Evolutionary conservation across 2,888 invertebrate species (phyloP).

Genomic region (Phalera bucephala): DNA sequence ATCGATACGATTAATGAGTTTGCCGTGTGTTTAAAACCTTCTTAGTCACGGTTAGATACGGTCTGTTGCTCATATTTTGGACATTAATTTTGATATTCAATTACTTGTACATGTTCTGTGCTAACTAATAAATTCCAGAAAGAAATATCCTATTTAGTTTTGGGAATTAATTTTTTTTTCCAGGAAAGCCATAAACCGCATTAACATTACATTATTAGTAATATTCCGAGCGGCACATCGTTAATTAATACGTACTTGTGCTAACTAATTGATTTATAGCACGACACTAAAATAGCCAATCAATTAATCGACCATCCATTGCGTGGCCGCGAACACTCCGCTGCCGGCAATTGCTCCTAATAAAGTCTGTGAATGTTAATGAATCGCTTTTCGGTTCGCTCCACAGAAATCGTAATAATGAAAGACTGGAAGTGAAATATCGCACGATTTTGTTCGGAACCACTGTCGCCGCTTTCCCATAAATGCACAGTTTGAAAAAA

Average conservation of each 20-base stretch:
- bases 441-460: too few relatives aligned
- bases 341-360: conserved; percentile 68
- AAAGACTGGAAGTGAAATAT: too few relatives aligned
- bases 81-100: too few relatives aligned
- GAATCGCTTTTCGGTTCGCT: conserved; percentile 67
- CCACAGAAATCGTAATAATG: too few relatives aligned
- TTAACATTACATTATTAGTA: neutral
- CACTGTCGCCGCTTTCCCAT: too few relatives aligned
- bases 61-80: too few relatives aligned
- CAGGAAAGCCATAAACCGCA: too few relatives aligned
- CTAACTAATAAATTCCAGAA: too few relatives aligned
- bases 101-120: too few relatives aligned
- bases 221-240: neutral
- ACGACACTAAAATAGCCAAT: conserved; percentile 41
- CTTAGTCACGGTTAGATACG: conserved; percentile 14
- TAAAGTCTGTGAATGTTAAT: conserved; percentile 80
- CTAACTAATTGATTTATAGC: conserved; percentile 27
- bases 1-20: conserved; percentile 69
- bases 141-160: too few relatives aligned
- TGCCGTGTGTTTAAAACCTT: conserved; percentile 46
- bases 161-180: too few relatives aligned
- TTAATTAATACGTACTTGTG: conserved; percentile 6
- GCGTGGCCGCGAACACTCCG: conserved; percentile 33
- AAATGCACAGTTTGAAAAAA: too few relatives aligned
- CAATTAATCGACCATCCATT: conserved; percentile 37